Evolutionary conservation across 2,113 vertebrate genomes (phyloP).

Genomic region (Mormyrus iriodes): DNA sequence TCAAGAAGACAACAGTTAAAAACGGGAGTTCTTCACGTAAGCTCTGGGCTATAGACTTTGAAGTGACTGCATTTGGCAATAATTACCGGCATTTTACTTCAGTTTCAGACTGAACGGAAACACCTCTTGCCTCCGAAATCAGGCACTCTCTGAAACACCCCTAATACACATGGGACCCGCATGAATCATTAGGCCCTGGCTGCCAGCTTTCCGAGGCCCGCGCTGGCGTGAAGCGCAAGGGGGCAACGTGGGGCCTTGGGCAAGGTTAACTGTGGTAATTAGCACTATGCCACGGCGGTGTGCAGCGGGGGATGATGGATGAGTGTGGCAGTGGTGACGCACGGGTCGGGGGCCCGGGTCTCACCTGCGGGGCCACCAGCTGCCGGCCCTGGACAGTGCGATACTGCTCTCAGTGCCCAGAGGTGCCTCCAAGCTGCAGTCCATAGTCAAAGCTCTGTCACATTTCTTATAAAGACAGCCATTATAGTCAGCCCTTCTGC

Average conservation of each 20-base stretch:
- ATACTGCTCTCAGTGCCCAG: neutral
- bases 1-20: neutral
- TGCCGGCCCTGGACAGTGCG: neutral
- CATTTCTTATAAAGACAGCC: neutral
- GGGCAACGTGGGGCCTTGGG: constrained; percentile 16
- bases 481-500: neutral
- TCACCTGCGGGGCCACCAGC: neutral
- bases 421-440: neutral
- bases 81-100: neutral
- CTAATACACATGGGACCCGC: neutral
- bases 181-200: constrained; percentile 7
- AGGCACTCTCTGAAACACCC: neutral
- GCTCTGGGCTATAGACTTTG: neutral
- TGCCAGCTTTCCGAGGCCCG: neutral
- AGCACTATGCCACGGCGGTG: neutral
- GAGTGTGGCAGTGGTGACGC: too few species aligned
- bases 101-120: neutral
- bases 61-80: neutral
- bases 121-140: neutral
- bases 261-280: constrained; percentile 36
- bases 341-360: neutral
- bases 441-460: neutral
- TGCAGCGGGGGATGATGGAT: constrained; percentile 8
- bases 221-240: constrained; percentile 16
- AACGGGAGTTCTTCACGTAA: neutral